phyloP scores from a whole-genome alignment of 2,888 invertebrate genomes.

The Mythimna vitellina region DNA sequence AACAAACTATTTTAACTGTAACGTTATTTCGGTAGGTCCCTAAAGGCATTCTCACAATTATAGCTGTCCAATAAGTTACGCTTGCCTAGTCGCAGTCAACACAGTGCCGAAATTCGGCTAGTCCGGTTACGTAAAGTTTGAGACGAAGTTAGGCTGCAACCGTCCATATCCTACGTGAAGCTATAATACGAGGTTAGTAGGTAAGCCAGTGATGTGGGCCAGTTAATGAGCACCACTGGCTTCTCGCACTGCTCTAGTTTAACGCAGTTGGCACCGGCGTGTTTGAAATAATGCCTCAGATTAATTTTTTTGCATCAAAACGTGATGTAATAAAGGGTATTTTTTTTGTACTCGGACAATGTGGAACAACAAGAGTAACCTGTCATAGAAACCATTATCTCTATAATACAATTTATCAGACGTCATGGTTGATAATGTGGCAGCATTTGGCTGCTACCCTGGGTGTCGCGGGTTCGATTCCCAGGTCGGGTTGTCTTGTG shows the following conservation, averaged over 20 bases:
- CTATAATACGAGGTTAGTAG: not conserved
- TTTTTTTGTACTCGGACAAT: not conserved
- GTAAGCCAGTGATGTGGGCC: slow-evolving; percentile 22
- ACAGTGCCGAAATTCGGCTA: slow-evolving; percentile 11
- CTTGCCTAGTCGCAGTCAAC: slow-evolving; percentile 1
- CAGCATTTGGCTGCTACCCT: too few species aligned
- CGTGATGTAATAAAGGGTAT: not conserved
- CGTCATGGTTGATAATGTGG: too few species aligned
- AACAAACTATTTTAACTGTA: not conserved
- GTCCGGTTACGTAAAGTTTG: slow-evolving; percentile 24
- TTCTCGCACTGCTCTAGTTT: slow-evolving; percentile 17
- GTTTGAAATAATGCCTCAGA: not conserved
- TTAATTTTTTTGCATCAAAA: slow-evolving; percentile 1
- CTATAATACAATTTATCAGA: too few species aligned
- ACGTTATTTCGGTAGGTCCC: slow-evolving; percentile 10
- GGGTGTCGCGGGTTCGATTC: too few species aligned
- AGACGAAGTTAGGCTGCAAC: slow-evolving; percentile 32
- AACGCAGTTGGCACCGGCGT: not conserved
- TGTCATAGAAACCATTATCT: too few species aligned
- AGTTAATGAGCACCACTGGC: slow-evolving; percentile 21
- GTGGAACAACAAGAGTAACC: not conserved
- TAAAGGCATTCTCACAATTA: slow-evolving; percentile 13
- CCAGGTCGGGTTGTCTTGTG: too few species aligned
- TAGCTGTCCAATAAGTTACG: slow-evolving; percentile 19
- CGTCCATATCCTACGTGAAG: not conserved